These are phyloP conservation scores for Balearica regulorum DNA, from an alignment of 2,797 vertebrate species.

Conservation along the genomic window DNA sequence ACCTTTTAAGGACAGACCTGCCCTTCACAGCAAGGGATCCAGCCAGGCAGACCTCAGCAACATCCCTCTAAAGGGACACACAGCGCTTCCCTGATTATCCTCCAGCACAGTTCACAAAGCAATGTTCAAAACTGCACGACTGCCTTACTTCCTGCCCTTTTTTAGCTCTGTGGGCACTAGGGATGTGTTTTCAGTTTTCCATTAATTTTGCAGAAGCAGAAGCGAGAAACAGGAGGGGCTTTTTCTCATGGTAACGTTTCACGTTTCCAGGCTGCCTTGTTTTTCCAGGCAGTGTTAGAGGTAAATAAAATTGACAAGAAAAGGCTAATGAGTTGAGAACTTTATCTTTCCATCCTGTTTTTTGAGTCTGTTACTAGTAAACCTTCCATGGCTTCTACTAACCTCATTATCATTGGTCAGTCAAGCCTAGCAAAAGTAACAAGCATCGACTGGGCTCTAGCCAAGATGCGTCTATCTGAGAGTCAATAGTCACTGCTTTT, in stretches of 20 bases:
- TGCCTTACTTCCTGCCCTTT: neutral
- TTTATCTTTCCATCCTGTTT: neutral
- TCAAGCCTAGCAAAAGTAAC: neutral
- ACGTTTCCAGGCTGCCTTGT: neutral
- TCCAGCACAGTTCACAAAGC: neutral
- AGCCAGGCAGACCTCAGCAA: neutral
- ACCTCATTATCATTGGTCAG: neutral
- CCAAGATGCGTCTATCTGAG: neutral
- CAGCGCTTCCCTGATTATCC: neutral
- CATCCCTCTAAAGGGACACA: neutral
- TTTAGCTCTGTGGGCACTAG: neutral
- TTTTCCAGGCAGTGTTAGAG: neutral
- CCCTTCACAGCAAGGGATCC: neutral
- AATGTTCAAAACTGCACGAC: no score
- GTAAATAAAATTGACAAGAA: neutral
- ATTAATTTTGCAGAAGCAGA: neutral
- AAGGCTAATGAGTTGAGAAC: neutral
- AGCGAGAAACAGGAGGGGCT: neutral
- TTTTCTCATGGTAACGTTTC: neutral
- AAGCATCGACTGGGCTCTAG: neutral
- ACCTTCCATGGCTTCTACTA: neutral
- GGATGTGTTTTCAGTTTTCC: neutral
- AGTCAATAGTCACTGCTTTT: neutral
- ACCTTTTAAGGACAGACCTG: neutral
- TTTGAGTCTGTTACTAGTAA: neutral